These are phyloP conservation scores for Hydrophis major DNA, from an alignment of 2,797 vertebrate species.

Conservation along the genomic window DNA sequence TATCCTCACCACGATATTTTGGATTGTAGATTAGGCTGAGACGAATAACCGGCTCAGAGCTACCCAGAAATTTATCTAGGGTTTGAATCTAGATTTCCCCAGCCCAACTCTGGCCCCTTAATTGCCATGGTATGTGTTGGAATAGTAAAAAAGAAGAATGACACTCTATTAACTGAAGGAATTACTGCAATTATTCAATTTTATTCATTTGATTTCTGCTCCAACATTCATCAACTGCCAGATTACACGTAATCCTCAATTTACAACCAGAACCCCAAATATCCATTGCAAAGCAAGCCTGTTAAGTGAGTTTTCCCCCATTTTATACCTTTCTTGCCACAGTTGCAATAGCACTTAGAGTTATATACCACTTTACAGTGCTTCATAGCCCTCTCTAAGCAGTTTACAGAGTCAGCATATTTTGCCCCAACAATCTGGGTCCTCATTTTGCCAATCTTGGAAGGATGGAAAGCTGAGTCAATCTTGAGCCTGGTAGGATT, in stretches of 20 bases:
- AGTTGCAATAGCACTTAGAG: too few relatives aligned
- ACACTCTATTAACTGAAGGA: neutral
- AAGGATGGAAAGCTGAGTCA: too few relatives aligned
- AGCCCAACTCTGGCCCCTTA: neutral
- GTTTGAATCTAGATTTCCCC: neutral
- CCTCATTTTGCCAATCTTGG: too few relatives aligned
- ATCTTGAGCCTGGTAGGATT: too few relatives aligned
- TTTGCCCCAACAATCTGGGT: too few relatives aligned
- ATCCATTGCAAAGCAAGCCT: neutral
- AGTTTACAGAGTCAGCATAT: too few relatives aligned
- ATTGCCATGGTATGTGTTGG: neutral
- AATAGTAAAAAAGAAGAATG: neutral
- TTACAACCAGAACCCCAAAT: neutral
- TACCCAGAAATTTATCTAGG: neutral
- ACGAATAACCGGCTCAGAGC: neutral
- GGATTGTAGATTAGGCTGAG: neutral
- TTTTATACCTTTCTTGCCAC: too few relatives aligned
- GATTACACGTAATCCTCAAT: neutral
- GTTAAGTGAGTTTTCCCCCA: neutral
- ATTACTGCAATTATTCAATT: neutral
- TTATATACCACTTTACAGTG: too few relatives aligned
- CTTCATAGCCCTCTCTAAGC: too few relatives aligned
- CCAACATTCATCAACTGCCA: neutral
- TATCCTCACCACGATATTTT: neutral
- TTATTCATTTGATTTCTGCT: neutral